These are phyloP conservation scores for Spheniscus humboldti DNA, from an alignment of 2,797 vertebrate species.

Conservation along the genomic window DNA sequence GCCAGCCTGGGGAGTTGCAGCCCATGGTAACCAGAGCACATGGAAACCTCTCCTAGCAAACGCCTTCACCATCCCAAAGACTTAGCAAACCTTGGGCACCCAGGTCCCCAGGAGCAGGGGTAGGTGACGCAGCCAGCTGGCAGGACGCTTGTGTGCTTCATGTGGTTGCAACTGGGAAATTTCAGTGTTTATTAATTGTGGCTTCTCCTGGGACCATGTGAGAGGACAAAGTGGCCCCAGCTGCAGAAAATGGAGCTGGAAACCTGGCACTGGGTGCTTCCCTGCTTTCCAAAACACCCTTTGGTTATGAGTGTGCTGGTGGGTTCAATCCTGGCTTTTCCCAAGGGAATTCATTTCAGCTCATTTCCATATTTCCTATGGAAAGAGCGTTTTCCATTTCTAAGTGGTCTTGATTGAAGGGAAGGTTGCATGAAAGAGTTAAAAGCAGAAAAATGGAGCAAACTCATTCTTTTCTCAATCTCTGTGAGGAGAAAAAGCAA, in stretches of 20 bases:
- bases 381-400: background rate
- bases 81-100: background rate
- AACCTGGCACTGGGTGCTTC: background rate
- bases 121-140: background rate
- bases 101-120: rapidly evolving
- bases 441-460: background rate
- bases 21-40: background rate
- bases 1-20: background rate
- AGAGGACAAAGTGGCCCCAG: background rate
- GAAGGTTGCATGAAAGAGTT: background rate
- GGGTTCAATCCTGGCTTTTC: background rate
- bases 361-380: background rate
- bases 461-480: background rate
- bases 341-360: background rate
- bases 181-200: background rate
- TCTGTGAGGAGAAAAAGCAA: background rate
- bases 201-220: background rate
- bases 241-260: background rate
- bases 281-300: background rate
- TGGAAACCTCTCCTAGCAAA: background rate
- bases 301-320: background rate
- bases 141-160: background rate
- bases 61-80: background rate
- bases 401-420: background rate
- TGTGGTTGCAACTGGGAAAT: background rate